Base-by-base conservation (phyloP, 2,888 invertebrate genomes). In the Scaeva pyrastri region DNA sequence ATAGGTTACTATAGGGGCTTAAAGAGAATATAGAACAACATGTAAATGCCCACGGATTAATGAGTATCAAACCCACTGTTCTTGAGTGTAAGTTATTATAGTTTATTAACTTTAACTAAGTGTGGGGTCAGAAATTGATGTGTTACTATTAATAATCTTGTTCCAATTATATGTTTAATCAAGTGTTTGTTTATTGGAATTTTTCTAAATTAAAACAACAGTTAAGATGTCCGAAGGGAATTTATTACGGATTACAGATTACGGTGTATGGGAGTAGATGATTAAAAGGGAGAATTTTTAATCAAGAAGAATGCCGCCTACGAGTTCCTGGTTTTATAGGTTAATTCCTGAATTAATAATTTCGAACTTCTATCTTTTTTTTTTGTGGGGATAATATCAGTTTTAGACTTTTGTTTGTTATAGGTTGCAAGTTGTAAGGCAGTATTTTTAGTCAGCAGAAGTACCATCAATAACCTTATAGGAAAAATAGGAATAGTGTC, bases 41-140 rank as follows among this genome's bases (percentile, higher is more conserved):
- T 76, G 41, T 76, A 41, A 52, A 52, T 55, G 80, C 19, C 75
- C 64, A 79, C 50, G 79, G 79, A 52, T 75, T 73, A 78, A 79
- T 78, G 43, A 72, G 71, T 52, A 31, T 52, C n/a, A 21, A 39
- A 36, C 31, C 41, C 16, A 36, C 31, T 56, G 66, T 68, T 68
- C 52, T 68, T 52, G 36, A 11, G 21, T 14, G 31, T 16, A 12
- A n/a, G n/a, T n/a, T n/a, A n/a, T n/a, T 45, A 31, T 31, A 31
- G 45, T 1, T 60, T 45, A 3, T 23, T 60, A 23, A 19, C n/a
- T 3, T 16, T 2, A 64, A 45, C 45, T 45, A 26, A 64, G 45
- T 48, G 48, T 48, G 45, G 48, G 41, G 66, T 48, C 66, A 19
- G 48, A 36, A 19, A 48, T 66, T 23, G 19, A 66, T 66, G 64